Base-by-base conservation (phyloP, 1,140 invertebrate species). In the Akabosia matsudoensis region DNA sequence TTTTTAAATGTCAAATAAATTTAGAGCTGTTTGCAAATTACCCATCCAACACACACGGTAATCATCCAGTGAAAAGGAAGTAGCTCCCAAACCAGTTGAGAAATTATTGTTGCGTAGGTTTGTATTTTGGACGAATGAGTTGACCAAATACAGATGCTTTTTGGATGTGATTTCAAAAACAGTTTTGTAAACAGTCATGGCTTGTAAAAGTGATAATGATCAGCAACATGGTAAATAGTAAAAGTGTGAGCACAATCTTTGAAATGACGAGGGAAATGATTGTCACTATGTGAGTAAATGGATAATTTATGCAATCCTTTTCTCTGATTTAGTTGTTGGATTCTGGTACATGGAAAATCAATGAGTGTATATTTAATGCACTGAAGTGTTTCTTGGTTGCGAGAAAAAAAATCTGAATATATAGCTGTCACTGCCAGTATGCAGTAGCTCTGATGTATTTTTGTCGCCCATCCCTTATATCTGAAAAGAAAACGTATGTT, bases 21-120 rank as follows among this genome's bases (percentile, higher is more conserved):
- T 56, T 22, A 56, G n/a, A 22, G 37, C 37, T 45, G 37, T 45
- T 56, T 56, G 54, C 54, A 56, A 56, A 56, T 56, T n/a, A n/a
- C n/a, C n/a, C n/a, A n/a, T n/a, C n/a, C n/a, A n/a, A n/a, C 54
- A 56, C 54, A 56, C 54, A 13, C 54, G 14, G 54, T 24, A 56
- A 13, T 56, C 24, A 56, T 56, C 37, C 37, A 45, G 37, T 45
- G 18, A 45, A 24, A 10, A n/a, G 10, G 54, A 56, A 56, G 24
- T 22, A 56, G 54, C 14, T n/a, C 13, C 37, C 37, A 45, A 45
- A 45, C 37, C 37, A 45, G 37, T 56, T 24, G 24, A 56, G 54
- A 22, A n/a, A 22, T 56, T 56, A n/a, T 7, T 22, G 4, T 56
- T 56, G 54, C 54, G 54, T 56, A 56, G 54, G 54, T 24, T 56